Evolutionary conservation across 2,888 invertebrate species (phyloP), one percentile per base, ranked within the genome.

Genomic region (Hecatera dysodea): DNA sequence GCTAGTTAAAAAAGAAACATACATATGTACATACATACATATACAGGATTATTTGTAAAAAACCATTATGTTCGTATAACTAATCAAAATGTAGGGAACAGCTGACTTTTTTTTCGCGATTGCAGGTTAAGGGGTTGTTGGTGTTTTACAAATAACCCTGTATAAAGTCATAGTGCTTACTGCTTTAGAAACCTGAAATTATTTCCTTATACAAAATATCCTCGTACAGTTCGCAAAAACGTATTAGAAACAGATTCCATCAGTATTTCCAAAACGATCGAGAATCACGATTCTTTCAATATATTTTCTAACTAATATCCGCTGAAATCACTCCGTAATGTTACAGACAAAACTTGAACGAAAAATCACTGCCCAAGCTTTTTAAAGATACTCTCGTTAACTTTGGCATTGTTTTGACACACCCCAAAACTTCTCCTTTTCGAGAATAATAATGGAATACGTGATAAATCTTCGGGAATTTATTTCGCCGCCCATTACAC

Each of bases 381-480:
- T 74, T 61, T 46, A 66, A 75, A 52, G 70, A 71, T 42, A 42
- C 52, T 22, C 78, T 68, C 61, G 64, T 73, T 60, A 81, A 76
- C 69, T 74, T 70, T 53, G 11, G 80, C 29, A 66, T 82, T 82
- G 83, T 76, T 82, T 82, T 76, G 83, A 83, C 68, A 65, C 74
- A 69, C 46, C 63, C 74, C 55, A 56, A 82, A 83, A 66, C 39
- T 82, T 77, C 64, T 63, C 67, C 57, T 57, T 65, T 75, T 64
- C 46, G 39, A 65, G 36, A 81, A 83, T 75, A 83, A 81, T 83
- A 82, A 82, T 81, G 73, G 75, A 75, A 78, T 82, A 82, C 82
- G 82, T 82, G 82, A 83, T 82, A 83, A 82, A 82, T 82, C 82
- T 81, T 75, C 24, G 50, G 29, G 72, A 82, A 82, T 81, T 78